These are phyloP conservation scores for Alviniconcha marisindica DNA, from an alignment of 1,140 invertebrate genomes.

Conservation along the genomic window DNA sequence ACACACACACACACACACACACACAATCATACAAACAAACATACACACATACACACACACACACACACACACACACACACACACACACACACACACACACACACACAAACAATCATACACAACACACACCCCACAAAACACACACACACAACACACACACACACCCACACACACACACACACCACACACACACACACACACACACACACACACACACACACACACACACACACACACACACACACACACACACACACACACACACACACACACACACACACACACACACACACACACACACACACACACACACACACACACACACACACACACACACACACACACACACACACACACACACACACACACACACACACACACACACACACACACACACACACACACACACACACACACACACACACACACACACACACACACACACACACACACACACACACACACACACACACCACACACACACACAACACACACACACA, in stretches of 20 bases:
- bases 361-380: background rate
- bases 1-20: background rate
- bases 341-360: constrained; percentile 2
- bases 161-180: too few species aligned
- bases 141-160: too few species aligned
- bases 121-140: too few species aligned
- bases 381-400: too few species aligned
- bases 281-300: background rate
- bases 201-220: too few species aligned
- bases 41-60: background rate
- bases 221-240: too few species aligned
- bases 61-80: constrained; percentile 20
- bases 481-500: background rate
- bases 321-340: constrained; percentile 6
- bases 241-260: too few species aligned
- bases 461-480: background rate
- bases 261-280: too few species aligned
- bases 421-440: constrained; percentile 1
- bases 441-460: background rate
- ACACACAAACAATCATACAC: too few species aligned
- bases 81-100: too few species aligned
- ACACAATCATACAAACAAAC: background rate
- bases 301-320: background rate
- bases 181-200: too few species aligned
- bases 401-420: background rate